These are phyloP conservation scores for Pica pica DNA, from an alignment of 2,113 vertebrate genomes.

Conservation along the genomic window DNA sequence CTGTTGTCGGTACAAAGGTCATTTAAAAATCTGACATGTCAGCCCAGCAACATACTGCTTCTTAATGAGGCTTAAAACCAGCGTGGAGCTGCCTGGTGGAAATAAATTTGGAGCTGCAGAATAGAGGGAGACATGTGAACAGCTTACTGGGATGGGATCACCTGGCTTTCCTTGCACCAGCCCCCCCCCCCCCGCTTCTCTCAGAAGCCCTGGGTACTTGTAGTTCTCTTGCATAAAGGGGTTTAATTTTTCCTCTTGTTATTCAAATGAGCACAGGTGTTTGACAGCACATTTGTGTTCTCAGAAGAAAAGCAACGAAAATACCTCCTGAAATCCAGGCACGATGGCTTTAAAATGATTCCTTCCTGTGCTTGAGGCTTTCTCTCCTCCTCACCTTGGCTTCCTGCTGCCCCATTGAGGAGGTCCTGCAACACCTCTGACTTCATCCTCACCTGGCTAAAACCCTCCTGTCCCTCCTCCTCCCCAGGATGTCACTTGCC, in stretches of 20 bases:
- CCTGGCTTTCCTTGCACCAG: not conserved
- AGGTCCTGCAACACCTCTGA: fast-evolving
- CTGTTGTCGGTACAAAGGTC: constrained; percentile 17
- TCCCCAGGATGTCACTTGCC: not conserved
- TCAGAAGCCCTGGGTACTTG: not conserved
- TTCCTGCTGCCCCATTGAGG: not conserved
- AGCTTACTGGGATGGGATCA: not conserved
- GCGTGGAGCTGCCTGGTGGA: not conserved
- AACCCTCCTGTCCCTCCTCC: not conserved
- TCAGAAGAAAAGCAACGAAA: not conserved
- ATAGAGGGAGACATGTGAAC: not conserved
- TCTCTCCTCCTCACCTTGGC: not conserved
- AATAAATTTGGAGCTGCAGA: not conserved
- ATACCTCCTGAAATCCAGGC: not conserved
- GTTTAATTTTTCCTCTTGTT: not conserved
- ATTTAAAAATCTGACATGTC: constrained; percentile 5
- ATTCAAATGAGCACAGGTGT: not conserved
- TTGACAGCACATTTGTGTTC: not conserved
- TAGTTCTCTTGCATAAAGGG: not conserved
- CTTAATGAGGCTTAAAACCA: constrained; percentile 30
- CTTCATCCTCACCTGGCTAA: not conserved
- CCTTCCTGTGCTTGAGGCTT: not conserved
- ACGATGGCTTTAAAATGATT: fast-evolving
- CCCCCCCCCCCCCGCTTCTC: not conserved
- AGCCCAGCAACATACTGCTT: not conserved